Conservation (phyloP, 2,888 invertebrate species). For the Endotricha flammealis region DNA sequence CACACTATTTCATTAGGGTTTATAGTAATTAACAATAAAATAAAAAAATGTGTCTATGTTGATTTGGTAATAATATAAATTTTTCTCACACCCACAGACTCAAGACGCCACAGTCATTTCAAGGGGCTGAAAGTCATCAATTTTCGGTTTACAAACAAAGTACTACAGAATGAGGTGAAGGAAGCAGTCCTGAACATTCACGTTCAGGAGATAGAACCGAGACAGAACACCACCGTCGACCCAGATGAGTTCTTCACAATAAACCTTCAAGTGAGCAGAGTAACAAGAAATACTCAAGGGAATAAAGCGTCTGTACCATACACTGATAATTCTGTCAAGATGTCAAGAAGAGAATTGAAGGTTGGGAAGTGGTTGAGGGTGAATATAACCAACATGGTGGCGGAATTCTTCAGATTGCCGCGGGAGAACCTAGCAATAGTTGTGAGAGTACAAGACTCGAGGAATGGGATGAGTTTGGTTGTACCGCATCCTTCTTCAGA, state of each 20-base stretch:
- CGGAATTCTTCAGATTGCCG: constrained; percentile 86
- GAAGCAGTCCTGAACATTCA: constrained; percentile 85
- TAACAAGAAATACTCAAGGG: constrained; percentile 60
- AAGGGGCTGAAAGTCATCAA: constrained; percentile 83
- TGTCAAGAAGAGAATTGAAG: constrained; percentile 71
- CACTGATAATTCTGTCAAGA: constrained; percentile 56
- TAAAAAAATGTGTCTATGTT: no score
- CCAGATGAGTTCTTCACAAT: constrained; percentile 58
- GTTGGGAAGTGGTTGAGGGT: constrained; percentile 85
- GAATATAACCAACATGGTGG: constrained; percentile 85
- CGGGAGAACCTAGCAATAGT: constrained; percentile 87
- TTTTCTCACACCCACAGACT: constrained; percentile 67
- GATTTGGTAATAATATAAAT: no score
- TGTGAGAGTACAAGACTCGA: constrained; percentile 82
- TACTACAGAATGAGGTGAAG: constrained; percentile 82
- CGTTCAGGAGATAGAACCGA: constrained; percentile 70
- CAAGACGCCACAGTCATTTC: constrained; percentile 81
- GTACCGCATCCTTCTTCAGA: constrained; percentile 83
- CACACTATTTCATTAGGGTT: constrained; percentile 11
- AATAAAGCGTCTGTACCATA: constrained; percentile 60
- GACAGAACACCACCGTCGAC: constrained; percentile 46
- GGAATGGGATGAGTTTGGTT: constrained; percentile 79
- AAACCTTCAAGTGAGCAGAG: constrained; percentile 58
- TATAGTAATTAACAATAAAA: constrained; percentile 8
- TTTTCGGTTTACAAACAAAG: constrained; percentile 84